A percentile compares a stretch with the other conserved stretches of the same genome.
Evolutionary conservation across 2,797 vertebrate species (phyloP).

Genomic region (Diplodus sargus): DNA sequence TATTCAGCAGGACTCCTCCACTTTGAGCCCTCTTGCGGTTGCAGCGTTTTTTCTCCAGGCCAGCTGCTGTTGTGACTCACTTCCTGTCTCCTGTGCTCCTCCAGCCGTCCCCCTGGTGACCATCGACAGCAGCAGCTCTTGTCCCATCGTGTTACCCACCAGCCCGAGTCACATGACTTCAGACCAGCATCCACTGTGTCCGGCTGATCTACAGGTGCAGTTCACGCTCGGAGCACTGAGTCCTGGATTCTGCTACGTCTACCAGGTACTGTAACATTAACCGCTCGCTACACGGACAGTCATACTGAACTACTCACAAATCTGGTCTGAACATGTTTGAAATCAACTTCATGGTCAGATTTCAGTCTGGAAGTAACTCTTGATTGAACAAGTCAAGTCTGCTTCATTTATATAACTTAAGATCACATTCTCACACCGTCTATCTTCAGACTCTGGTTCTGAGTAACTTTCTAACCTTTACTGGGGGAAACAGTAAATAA

Average conservation of each 20-base stretch:
- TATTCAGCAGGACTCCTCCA: neutral
- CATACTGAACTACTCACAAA: neutral
- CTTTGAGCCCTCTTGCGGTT: neutral
- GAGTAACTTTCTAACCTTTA: neutral
- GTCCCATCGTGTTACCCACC: conserved; percentile 83
- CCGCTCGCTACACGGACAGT: neutral
- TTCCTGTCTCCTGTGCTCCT: conserved; percentile 9
- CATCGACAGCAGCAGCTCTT: conserved; percentile 32
- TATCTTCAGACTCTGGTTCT: neutral
- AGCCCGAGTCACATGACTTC: conserved; percentile 94
- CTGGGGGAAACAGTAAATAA: neutral
- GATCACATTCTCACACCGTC: neutral
- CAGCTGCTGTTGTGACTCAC: conserved; percentile 55
- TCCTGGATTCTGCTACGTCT: conserved; percentile 81
- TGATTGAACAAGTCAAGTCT: neutral
- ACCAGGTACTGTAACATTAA: conserved; percentile 84
- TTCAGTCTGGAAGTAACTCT: neutral
- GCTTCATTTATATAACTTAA: neutral
- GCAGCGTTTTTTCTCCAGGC: conserved; percentile 19
- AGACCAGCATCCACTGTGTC: conserved; percentile 91
- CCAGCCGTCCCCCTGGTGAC: conserved; percentile 81
- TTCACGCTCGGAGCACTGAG: conserved; percentile 88
- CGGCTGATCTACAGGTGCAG: conserved; percentile 93
- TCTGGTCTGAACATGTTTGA: neutral
- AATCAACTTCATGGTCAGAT: neutral